Conservation (phyloP, 1,140 invertebrate species). For the Hypsibius dujardini region DNA sequence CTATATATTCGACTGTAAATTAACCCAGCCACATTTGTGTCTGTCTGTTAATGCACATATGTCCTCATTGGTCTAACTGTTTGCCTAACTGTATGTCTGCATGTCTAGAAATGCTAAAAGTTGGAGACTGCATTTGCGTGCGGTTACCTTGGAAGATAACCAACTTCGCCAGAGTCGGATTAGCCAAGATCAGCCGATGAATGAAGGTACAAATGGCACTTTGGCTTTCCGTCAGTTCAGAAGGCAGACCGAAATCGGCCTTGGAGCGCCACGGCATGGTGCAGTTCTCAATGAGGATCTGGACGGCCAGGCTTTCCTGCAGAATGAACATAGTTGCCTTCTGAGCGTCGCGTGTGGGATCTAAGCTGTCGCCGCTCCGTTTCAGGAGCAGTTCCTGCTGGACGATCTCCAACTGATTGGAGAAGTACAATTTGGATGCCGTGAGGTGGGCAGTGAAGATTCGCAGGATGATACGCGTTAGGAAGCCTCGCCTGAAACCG, state of each 20-base stretch:
- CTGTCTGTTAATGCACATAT: no score
- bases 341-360: background rate
- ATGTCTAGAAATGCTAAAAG: no score
- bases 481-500: background rate
- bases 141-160: background rate
- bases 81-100: no score
- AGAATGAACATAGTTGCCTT: constrained; percentile 9
- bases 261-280: background rate
- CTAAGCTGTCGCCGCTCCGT: background rate
- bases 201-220: constrained; percentile 8
- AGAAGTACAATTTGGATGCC: background rate
- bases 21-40: no score
- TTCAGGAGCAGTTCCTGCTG: background rate
- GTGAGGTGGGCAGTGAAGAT: background rate
- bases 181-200: background rate
- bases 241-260: background rate
- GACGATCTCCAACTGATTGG: background rate
- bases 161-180: constrained; percentile 7
- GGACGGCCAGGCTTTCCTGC: constrained; percentile 10
- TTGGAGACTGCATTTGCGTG: no score
- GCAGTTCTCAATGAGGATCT: constrained; percentile 2
- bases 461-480: constrained; percentile 1
- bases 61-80: no score
- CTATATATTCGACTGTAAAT: no score
- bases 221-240: background rate